Conservation (phyloP, 2,113 vertebrate genomes). For the Rutilus rutilus region DNA sequence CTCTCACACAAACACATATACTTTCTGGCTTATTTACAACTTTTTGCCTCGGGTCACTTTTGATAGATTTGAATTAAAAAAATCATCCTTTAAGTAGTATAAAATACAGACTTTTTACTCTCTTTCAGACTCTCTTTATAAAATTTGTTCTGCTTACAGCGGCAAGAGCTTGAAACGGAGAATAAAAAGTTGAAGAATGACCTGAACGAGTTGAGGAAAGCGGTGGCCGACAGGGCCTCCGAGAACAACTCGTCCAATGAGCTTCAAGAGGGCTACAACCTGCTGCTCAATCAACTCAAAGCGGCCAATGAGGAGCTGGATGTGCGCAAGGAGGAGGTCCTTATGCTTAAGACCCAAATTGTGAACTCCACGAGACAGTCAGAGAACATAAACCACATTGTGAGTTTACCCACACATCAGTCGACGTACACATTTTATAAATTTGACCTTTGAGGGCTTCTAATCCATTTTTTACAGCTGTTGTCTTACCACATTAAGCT, state of each 20-base stretch:
- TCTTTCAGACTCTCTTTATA: background rate
- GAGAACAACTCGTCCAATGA: constrained; percentile 71
- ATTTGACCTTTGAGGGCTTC: background rate
- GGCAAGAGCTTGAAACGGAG: constrained; percentile 92
- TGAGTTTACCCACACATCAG: constrained; percentile 58
- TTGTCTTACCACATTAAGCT: background rate
- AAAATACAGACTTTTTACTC: background rate
- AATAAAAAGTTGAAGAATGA: constrained; percentile 97
- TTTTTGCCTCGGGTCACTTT: background rate
- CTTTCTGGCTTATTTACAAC: background rate
- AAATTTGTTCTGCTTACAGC: constrained; percentile 72
- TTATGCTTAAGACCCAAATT: constrained; percentile 89
- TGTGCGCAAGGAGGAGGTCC: constrained; percentile 94
- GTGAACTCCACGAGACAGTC: constrained; percentile 79
- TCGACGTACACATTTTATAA: background rate
- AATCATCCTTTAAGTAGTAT: background rate
- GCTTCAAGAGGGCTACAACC: constrained; percentile 78
- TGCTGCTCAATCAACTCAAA: constrained; percentile 88
- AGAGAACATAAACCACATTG: constrained; percentile 62
- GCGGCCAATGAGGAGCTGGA: constrained; percentile 90
- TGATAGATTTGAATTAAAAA: background rate
- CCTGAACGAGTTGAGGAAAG: constrained; percentile 87
- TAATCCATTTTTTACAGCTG: background rate
- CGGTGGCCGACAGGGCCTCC: constrained; percentile 70
- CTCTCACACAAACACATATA: background rate